These are phyloP conservation scores for Fukomys damarensis DNA, from an alignment of 2,113 vertebrate genomes.

Conservation along the genomic window DNA sequence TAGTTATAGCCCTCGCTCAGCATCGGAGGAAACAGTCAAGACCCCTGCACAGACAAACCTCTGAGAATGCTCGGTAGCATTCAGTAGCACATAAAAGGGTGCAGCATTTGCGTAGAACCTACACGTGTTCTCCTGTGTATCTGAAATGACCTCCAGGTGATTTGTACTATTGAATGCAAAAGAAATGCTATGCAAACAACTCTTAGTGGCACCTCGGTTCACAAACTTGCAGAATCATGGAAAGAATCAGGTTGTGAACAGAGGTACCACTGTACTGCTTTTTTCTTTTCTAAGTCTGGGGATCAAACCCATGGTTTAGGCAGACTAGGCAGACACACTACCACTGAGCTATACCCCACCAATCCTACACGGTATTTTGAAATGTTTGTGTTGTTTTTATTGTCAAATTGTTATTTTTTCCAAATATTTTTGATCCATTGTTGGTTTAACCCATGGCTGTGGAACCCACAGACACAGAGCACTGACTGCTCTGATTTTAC, in stretches of 20 bases:
- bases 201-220: neutral
- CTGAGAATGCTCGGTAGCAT: neutral
- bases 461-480: neutral
- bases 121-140: neutral
- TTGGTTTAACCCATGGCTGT: neutral
- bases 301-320: neutral
- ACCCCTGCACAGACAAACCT: neutral
- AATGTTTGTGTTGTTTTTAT: neutral
- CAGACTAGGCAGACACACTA: neutral
- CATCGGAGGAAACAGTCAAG: neutral
- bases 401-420: neutral
- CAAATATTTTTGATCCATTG: neutral
- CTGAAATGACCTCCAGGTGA: too few species aligned
- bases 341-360: neutral
- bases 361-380: neutral
- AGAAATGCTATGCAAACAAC: neutral
- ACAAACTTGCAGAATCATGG: neutral
- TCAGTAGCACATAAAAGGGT: too few species aligned
- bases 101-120: neutral
- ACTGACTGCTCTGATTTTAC: rapidly evolving
- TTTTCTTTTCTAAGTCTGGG: neutral
- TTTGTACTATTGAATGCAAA: too few species aligned
- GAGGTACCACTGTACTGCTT: neutral
- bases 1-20: too few species aligned
- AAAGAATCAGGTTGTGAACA: neutral